Base-by-base conservation (phyloP, 2,113 vertebrate species). In the Platichthys stellatus region DNA sequence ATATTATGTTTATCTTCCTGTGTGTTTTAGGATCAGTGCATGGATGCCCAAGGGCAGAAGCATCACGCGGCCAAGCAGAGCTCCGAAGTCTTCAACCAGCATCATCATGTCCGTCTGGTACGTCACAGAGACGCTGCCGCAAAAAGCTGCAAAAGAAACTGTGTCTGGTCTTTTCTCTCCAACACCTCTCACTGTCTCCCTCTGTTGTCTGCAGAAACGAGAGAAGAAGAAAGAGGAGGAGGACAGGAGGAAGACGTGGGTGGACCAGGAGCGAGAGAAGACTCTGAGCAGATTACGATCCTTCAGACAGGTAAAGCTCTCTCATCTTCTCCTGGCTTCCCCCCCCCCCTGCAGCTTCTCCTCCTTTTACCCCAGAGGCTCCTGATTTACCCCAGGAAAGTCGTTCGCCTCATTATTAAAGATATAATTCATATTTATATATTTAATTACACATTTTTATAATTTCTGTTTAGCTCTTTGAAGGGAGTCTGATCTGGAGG, bases 51-150 rank as follows among this genome's bases (percentile, higher is more conserved):
- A 4, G 94, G 85, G 56, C 92, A 96, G 86, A 95, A 97, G 71
- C 69, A 95, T 40, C 91, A 90, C 0, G 85, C 92, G 65, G 94
- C 91, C 17, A 79, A 94, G 56, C 93, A 95, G 74, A 95, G 80
- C 62, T 81, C 88, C 1, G 75, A 78, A 2, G 84, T 86, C 49
- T 93, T 95, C 78, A 92, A 74, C 67, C 95, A 96, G 80, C 97
- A 99, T 79, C 98, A 99, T 47, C 89, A 91, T 6, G 83, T 96
- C 72, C 97, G 97, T 73, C 93, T 97, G 93, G 98, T 98, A 90
- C 86, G 97, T 96, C 40, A 47, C 62, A 47, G 79, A 78, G 49
- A 35, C 17, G 14, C 17, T 6, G 47, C 13, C 4, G 47, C 47
- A 6, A 17, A 49, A 77, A 6, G 28, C 31, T 1, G 31, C 31